Evolutionary conservation across 2,888 invertebrate genomes (phyloP), one percentile per base, ranked within the genome.

Genomic region (Ametastegia equiseti): DNA sequence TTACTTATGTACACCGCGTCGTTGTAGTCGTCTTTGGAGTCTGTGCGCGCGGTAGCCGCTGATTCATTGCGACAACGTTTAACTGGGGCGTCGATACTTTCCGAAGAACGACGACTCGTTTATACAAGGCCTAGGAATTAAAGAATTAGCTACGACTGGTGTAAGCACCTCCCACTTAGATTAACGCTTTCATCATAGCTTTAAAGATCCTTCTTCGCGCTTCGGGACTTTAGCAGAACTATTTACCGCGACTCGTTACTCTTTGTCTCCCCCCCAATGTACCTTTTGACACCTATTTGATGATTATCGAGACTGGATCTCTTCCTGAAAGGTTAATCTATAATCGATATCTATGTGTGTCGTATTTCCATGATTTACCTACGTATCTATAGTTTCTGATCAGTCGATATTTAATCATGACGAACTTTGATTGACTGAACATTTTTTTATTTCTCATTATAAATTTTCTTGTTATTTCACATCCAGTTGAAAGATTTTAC

Each of bases 21-120:
- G 81, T 33, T 11, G 81, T 27, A 89, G 92, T 93, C 81, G 92
- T 92, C 75, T 92, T 57, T 42, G 36, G 54, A 54, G 42, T 36
- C n/a, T n/a, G n/a, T n/a, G n/a, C n/a, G 7, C 57, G 30, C 42
- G 73, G 57, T 39, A 30, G 30, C 60, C 23, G 11, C 9, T 27
- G 80, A 80, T 50, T 47, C 33, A 42, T 23, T 42, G 42, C 19
- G 54, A 50, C 69, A 30, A 71, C 15, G 15, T 57, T 71, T 2
- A 33, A 75, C 27, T 67, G 27, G 69, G 73, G 57, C 27, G 39
- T 77, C 63, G 67, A 67, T 67, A 67, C 42, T 39, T 39, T 39
- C 11, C 60, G n/a, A n/a, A n/a, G n/a, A n/a, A n/a, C n/a, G 30
- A 60, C 15, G 27, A 60, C 13, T 15, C 50, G 30, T 30, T 60